Evolutionary conservation across 2,113 vertebrate species (phyloP), one percentile per base, ranked within the genome.

Genomic region (Clinocottus analis): DNA sequence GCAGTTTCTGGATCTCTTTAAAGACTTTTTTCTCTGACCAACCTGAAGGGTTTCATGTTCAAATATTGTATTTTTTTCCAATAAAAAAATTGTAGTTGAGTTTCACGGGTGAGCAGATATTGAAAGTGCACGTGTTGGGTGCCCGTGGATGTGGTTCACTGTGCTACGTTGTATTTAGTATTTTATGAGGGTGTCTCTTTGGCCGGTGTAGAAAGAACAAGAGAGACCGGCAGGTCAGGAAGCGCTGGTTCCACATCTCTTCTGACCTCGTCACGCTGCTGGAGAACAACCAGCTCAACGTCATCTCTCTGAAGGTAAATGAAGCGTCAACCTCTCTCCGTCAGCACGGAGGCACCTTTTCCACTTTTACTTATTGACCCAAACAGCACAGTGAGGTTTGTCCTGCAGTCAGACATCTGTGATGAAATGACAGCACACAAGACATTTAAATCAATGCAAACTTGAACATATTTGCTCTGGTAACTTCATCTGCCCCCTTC

Each of bases 221-320:
- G 82, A 94, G 85, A 89, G 94, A 95, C 23, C 92, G 95, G 33
- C 83, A 81, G 43, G 89, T 93, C 51, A 94, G 94, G 75, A 95
- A 96, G 87, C 94, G 94, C 76, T 99, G 97, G 97, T 97, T 94
- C 19, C 96, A 99, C 84, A 97, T 99, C 79, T 80, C 95, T 10
- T 55, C 94, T 33, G 95, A 97, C 35, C 89, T 96, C 55, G 95
- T 99, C 84, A 72, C 93, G 2, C 94, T 95, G 79, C 86, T 99
- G 87, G 96, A 98, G 72, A 92, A 94, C 45, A 94, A 92, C 7
- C 93, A 97, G 75, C 94, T 89, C 55, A 97, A 89, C 58, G 84
- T 96, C 0, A 43, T 98, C 78, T 96, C 95, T 88, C 90, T 99
- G 21, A 97, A 97, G 96, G 98, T 99, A 87, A 53, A 53, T 7